phyloP scores from a whole-genome alignment of 2,888 invertebrate species.

The Eupithecia subfuscata region DNA sequence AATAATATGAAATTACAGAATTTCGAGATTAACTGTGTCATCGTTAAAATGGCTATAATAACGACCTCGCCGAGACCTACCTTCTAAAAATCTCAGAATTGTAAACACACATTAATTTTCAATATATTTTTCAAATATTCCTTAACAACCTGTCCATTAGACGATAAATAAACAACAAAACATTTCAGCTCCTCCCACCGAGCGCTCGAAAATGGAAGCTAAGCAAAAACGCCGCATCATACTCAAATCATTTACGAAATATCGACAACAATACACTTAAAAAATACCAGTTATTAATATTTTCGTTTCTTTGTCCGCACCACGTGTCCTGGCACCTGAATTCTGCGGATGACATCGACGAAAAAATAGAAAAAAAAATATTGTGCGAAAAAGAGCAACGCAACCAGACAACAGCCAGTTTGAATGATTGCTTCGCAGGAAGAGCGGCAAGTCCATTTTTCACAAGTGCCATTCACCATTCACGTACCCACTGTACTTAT shows the following conservation, averaged over 20 bases:
- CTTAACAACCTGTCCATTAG: slow-evolving; percentile 77
- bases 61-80: neutral
- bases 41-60: neutral
- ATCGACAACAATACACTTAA: slow-evolving; percentile 83
- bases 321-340: slow-evolving; percentile 83
- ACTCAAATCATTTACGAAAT: slow-evolving; percentile 83
- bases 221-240: slow-evolving; percentile 76
- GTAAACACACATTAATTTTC: neutral
- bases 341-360: slow-evolving; percentile 79
- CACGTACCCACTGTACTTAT: slow-evolving; percentile 79
- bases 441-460: slow-evolving; percentile 84
- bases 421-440: slow-evolving; percentile 84
- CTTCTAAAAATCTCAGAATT: neutral
- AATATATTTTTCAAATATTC: slow-evolving; percentile 27
- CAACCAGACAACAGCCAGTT: slow-evolving; percentile 83
- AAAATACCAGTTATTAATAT: slow-evolving; percentile 84
- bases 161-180: slow-evolving; percentile 78
- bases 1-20: neutral
- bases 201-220: slow-evolving; percentile 64
- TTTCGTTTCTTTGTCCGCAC: slow-evolving; percentile 79
- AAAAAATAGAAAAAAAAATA: slow-evolving; percentile 75
- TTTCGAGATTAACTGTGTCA: neutral
- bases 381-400: slow-evolving; percentile 80
- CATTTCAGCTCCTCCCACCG: slow-evolving; percentile 66
- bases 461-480: slow-evolving; percentile 84